Conservation (phyloP, 2,113 vertebrate genomes). For the Petaurus breviceps region DNA sequence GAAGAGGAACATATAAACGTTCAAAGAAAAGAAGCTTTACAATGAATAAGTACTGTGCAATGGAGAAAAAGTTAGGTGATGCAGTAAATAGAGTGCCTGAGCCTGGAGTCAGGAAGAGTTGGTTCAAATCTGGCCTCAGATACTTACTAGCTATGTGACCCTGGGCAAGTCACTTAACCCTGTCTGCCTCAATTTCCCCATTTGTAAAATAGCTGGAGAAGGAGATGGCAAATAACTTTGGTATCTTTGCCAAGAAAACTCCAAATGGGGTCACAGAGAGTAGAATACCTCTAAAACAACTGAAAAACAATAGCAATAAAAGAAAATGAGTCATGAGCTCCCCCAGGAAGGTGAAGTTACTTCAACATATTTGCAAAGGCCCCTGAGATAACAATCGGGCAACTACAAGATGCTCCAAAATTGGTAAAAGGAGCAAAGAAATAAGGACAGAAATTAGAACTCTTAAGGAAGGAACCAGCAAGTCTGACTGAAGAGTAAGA, state of each 20-base stretch:
- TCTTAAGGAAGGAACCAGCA: background rate
- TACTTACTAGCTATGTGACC: rapidly evolving
- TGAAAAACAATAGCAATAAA: background rate
- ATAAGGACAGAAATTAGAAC: background rate
- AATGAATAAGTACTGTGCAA: too few species aligned
- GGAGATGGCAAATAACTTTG: background rate
- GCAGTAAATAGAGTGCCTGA: too few species aligned
- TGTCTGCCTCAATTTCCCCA: background rate
- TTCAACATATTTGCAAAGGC: background rate
- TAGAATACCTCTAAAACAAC: background rate
- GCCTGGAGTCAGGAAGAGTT: rapidly evolving
- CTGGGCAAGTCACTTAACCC: background rate
- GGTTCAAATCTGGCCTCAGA: rapidly evolving
- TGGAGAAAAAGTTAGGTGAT: too few species aligned
- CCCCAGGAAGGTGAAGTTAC: background rate
- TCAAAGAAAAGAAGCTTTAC: too few species aligned
- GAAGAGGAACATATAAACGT: too few species aligned
- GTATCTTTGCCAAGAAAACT: background rate
- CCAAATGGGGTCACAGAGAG: background rate
- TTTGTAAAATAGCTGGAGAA: rapidly evolving
- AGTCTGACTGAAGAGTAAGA: background rate
- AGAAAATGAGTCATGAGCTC: background rate
- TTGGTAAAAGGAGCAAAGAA: background rate
- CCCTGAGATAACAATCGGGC: background rate
- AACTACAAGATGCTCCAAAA: background rate